phyloP scores from a whole-genome alignment of 2,113 vertebrate species.

The Daubentonia madagascariensis region DNA sequence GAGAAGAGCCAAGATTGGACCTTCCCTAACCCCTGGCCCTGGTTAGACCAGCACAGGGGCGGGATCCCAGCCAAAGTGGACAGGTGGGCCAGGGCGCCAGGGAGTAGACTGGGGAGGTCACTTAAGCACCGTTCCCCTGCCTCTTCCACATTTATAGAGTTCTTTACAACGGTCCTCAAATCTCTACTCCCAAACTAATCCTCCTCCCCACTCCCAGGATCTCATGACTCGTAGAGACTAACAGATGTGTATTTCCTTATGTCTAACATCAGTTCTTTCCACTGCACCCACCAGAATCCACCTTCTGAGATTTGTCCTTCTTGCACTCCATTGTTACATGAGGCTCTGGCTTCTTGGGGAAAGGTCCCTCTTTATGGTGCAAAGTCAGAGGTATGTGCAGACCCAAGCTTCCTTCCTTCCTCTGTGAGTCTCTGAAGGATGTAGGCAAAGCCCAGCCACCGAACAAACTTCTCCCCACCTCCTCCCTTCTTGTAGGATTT shows the following conservation, averaged over 20 bases:
- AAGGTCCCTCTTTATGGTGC: background rate
- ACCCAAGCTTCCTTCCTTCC: background rate
- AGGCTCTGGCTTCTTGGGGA: background rate
- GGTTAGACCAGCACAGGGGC: background rate
- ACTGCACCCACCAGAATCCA: background rate
- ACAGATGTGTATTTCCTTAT: background rate
- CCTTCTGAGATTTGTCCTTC: background rate
- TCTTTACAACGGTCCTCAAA: background rate
- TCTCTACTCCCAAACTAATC: no score
- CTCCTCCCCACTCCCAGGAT: background rate
- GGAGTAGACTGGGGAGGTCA: no score
- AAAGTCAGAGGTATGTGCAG: background rate
- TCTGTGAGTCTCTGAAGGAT: background rate
- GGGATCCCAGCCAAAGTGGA: background rate
- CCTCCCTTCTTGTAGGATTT: background rate
- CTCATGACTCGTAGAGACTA: fast-evolving
- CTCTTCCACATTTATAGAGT: background rate
- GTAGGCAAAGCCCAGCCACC: fast-evolving
- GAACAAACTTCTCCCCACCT: background rate
- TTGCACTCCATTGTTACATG: fast-evolving
- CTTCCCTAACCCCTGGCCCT: background rate
- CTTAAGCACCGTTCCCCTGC: fast-evolving
- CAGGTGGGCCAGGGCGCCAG: background rate
- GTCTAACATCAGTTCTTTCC: background rate
- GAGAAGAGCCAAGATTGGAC: background rate